These are phyloP conservation scores for Zaprionus taronus DNA, from an alignment of 1,140 invertebrate genomes.

Conservation along the genomic window DNA sequence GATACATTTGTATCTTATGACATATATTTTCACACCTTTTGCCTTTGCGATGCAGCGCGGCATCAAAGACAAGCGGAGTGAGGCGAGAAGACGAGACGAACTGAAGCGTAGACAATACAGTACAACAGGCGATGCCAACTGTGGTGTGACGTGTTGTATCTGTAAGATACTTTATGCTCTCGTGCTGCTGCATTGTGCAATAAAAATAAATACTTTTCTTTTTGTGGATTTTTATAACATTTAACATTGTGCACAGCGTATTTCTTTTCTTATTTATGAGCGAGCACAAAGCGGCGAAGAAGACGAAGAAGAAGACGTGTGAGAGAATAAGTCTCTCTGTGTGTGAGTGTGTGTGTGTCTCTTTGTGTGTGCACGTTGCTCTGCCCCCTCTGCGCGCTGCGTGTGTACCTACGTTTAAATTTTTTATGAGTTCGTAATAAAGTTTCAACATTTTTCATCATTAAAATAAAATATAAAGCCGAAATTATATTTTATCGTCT, in stretches of 20 bases:
- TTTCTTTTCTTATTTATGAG: slow-evolving; percentile 72
- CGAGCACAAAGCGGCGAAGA: slow-evolving; percentile 33
- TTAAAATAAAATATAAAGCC: slow-evolving; percentile 84
- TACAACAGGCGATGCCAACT: slow-evolving; percentile 12
- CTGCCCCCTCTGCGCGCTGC: slow-evolving; percentile 28
- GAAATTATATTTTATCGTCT: slow-evolving; percentile 84
- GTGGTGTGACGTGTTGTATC: slow-evolving; percentile 51
- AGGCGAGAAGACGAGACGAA: neutral
- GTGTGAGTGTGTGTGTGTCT: slow-evolving; percentile 38
- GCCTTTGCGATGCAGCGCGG: slow-evolving; percentile 38
- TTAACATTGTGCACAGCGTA: slow-evolving; percentile 69
- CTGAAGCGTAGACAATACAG: slow-evolving; percentile 5
- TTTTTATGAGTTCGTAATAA: slow-evolving; percentile 84
- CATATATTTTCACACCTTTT: slow-evolving; percentile 82
- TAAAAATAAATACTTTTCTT: slow-evolving; percentile 73
- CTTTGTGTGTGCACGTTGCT: slow-evolving; percentile 53
- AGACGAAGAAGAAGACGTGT: slow-evolving; percentile 29
- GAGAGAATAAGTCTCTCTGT: slow-evolving; percentile 20
- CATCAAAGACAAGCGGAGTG: slow-evolving; percentile 25
- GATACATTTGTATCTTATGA: slow-evolving; percentile 83
- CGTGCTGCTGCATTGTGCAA: slow-evolving; percentile 64
- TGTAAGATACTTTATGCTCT: slow-evolving; percentile 62
- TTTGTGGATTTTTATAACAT: slow-evolving; percentile 72
- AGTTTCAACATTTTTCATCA: slow-evolving; percentile 84
- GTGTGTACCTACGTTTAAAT: slow-evolving; percentile 79